phyloP scores from a whole-genome alignment of 1,140 invertebrate species.

The Drosophila saltans region DNA sequence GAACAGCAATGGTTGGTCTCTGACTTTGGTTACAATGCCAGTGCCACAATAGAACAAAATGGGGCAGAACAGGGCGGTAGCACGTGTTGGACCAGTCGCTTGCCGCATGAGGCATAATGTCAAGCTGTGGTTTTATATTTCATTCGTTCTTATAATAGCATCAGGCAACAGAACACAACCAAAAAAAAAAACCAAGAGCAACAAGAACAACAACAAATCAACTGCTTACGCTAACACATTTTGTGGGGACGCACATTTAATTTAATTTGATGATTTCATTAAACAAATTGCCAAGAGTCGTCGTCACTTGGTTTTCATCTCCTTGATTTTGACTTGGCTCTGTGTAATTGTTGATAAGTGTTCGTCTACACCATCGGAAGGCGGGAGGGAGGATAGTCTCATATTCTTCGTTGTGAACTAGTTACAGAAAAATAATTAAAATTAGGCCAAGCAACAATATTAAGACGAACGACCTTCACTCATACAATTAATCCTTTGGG shows the following conservation, averaged over 20 bases:
- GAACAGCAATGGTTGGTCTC: conserved; percentile 48
- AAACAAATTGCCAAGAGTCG: conserved; percentile 62
- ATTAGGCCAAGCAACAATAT: conserved; percentile 42
- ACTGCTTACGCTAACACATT: conserved; percentile 61
- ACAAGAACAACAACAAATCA: conserved; percentile 41
- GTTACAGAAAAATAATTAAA: conserved; percentile 64
- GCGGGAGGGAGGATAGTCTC: not conserved
- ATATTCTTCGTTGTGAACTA: conserved; percentile 29
- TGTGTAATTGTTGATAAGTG: conserved; percentile 21
- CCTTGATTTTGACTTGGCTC: conserved; percentile 41
- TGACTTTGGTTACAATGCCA: conserved; percentile 31
- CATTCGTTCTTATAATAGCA: conserved; percentile 52
- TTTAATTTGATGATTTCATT: conserved; percentile 79
- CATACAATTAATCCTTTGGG: conserved; percentile 28
- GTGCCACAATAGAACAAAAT: not conserved
- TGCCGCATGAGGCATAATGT: conserved; percentile 31
- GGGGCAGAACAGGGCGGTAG: not conserved
- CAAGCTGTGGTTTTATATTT: conserved; percentile 68
- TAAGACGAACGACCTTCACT: conserved; percentile 43
- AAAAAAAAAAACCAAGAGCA: not conserved
- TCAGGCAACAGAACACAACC: conserved; percentile 29
- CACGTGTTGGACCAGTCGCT: conserved; percentile 30
- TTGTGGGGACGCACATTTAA: conserved; percentile 67
- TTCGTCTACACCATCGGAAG: too few relatives aligned
- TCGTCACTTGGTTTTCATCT: conserved; percentile 20